Evolutionary conservation across 2,888 invertebrate species (phyloP).

Genomic region (Exocentrus adspersus): DNA sequence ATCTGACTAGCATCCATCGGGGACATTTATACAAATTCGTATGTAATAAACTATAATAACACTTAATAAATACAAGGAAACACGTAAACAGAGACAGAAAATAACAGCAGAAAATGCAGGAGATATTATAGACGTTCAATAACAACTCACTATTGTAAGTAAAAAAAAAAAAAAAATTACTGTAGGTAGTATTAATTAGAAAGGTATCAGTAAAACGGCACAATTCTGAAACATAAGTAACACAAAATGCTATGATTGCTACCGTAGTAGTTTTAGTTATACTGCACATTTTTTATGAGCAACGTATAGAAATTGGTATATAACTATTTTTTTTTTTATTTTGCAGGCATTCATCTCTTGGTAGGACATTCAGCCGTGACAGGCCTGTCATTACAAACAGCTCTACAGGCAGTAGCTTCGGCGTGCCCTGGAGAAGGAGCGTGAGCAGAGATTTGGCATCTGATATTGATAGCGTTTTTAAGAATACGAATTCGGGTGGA

Average conservation of each 20-base stretch:
- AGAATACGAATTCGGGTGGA: conserved; percentile 64
- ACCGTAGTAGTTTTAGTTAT: not conserved
- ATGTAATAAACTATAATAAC: no score
- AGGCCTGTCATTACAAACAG: conserved; percentile 48
- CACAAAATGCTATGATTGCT: not conserved
- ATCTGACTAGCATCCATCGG: no score
- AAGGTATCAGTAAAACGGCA: no score
- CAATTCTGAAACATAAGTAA: not conserved
- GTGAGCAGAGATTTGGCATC: conserved; percentile 75
- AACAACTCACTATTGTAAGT: no score
- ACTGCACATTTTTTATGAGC: not conserved
- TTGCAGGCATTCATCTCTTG: conserved; percentile 61
- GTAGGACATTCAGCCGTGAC: conserved; percentile 62
- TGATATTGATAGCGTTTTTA: conserved; percentile 80
- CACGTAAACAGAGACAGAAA: no score
- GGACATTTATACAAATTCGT: no score
- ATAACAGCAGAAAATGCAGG: no score
- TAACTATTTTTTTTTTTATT: conserved; percentile 12
- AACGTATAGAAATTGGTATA: not conserved
- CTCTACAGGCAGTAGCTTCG: conserved; percentile 49
- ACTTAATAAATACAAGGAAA: no score
- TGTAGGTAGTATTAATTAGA: no score
- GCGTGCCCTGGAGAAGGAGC: conserved; percentile 70
- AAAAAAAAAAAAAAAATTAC: no score
- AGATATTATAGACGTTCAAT: no score